Evolutionary conservation across 2,888 invertebrate genomes (phyloP), one percentile per base, ranked within the genome.

Genomic region (Aleiodes testaceus): DNA sequence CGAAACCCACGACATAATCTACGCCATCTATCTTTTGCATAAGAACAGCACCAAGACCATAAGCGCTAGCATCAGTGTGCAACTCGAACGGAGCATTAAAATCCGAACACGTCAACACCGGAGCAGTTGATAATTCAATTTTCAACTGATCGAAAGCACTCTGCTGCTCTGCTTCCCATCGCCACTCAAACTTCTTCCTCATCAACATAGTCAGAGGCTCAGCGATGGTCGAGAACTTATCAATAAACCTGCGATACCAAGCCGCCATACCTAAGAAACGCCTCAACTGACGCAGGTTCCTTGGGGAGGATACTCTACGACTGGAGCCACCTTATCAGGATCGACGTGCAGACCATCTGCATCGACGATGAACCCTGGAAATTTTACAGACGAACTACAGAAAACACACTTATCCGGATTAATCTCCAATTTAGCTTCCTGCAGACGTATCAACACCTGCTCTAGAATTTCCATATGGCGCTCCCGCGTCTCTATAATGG

Each of bases 211-310:
- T 72, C 50, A 0, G 79, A 20, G 1, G 77, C 70, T 14, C 66
- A 26, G 2, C 75, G 18, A 73, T 74, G 0, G 74, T 74, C 30
- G 78, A 78, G 1, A 77, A 63, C 47, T 81, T 78, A 18, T 72
- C 65, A 5, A 79, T 68, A 0, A 80, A 78, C 4, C 11, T 45
- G n/a, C n/a, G 65, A 36, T 72, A 72, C 66, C 70, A 72, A 0
- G 53, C 55, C 0, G 59, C 18, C 66, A 70, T 70, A 0, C 52
- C 66, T 1, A 72, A 12, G 16, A 73, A 73, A 2, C 42, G 18
- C 0, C 70, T 26, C 9, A 73, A 42, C 22, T 73, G 70, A 2
- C 53, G 61, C 0, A 73, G 2, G 12, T 65, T 64, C 11, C 14
- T 14, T 11, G 70, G 73, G 0, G 44, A 0, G 59, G 68, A 9